Percentiles rank a stretch among this genome's conserved stretches.
Evolutionary conservation across 2,113 vertebrate genomes (phyloP).

Genomic region (Perca fluviatilis): DNA sequence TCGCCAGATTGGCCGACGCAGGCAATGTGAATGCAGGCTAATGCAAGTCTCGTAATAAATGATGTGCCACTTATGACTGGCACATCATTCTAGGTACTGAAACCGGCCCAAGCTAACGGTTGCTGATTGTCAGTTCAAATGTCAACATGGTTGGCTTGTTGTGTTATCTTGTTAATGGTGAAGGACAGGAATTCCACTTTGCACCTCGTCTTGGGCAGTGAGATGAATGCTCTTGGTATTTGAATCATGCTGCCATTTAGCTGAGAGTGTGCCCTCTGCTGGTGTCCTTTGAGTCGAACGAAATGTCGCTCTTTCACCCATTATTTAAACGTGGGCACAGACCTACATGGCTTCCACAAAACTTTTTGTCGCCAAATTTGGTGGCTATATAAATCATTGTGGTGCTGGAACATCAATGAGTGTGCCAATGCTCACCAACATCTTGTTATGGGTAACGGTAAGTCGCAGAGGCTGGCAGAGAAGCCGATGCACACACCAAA

Average conservation of each 20-base stretch:
- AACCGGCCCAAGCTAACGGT: not conserved
- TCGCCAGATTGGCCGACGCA: too few species aligned
- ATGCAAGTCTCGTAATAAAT: not conserved
- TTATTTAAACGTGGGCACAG: not conserved
- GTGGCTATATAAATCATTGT: not conserved
- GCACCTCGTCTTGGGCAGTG: not conserved
- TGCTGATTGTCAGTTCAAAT: not conserved
- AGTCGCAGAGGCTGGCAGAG: not conserved
- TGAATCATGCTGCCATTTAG: not conserved
- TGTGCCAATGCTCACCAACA: not conserved
- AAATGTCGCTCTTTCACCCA: not conserved
- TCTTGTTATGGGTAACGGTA: not conserved
- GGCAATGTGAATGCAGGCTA: not conserved
- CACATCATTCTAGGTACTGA: not conserved
- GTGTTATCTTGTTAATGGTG: not conserved
- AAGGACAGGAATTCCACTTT: not conserved
- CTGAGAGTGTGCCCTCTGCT: not conserved
- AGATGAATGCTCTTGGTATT: not conserved
- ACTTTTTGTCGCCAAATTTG: not conserved
- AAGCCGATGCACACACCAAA: not conserved
- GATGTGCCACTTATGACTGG: not conserved
- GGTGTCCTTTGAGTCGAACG: not conserved
- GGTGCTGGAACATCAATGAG: not conserved
- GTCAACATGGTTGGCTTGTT: not conserved
- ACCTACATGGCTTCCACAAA: not conserved